phyloP scores from a whole-genome alignment of 2,888 invertebrate genomes.

The Amaurobius ferox region DNA sequence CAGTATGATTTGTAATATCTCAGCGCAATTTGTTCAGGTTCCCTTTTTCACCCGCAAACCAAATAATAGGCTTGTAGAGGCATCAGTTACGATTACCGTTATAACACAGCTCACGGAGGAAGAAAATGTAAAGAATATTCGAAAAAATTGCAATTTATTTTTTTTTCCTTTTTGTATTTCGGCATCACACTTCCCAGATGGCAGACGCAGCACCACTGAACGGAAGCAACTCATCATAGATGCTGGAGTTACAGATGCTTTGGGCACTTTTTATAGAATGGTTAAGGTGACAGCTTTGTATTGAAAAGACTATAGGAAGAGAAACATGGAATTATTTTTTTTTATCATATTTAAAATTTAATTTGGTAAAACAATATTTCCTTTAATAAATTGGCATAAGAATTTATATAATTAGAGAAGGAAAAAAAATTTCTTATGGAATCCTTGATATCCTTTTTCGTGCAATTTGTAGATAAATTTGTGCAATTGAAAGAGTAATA shows the following conservation, averaged over 20 bases:
- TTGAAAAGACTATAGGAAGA: neutral
- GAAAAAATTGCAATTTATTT: constrained; percentile 15
- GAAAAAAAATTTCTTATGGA: no score
- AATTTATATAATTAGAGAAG: no score
- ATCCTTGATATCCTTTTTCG: no score
- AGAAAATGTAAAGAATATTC: constrained; percentile 16
- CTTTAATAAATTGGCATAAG: no score
- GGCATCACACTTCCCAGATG: constrained; percentile 50
- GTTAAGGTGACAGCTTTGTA: no score
- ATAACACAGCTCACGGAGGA: constrained; percentile 20
- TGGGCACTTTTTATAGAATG: neutral
- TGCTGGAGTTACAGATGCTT: neutral
- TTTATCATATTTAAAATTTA: no score
- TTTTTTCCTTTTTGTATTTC: neutral
- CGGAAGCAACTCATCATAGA: constrained; percentile 24
- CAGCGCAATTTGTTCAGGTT: neutral
- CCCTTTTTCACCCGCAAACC: constrained; percentile 22
- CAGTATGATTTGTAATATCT: no score
- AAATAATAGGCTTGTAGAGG: constrained; percentile 42
- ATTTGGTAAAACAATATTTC: no score
- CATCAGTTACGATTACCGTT: constrained; percentile 64
- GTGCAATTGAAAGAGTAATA: no score
- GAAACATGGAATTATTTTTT: no score
- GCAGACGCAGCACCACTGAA: constrained; percentile 24
- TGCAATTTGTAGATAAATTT: no score